Base-by-base conservation (phyloP, 2,888 invertebrate genomes). In the Perizoma affinitatum region DNA sequence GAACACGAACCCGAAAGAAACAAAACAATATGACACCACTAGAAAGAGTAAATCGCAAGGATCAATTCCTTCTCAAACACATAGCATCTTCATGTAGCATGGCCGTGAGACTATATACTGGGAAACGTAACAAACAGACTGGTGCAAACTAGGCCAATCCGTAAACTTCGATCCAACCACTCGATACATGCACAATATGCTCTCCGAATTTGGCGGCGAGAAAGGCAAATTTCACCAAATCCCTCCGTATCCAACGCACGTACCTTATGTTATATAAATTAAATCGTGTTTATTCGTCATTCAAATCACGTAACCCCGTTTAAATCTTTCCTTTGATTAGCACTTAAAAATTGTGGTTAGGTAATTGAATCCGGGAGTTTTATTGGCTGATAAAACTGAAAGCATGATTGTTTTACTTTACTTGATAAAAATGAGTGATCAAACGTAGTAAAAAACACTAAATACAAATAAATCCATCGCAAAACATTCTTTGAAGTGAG, bases 221-320 rank as follows among this genome's bases (percentile, higher is more conserved):
- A 53, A 53, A 45, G 46, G 38, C 45, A 45, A 46, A 61, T 66
- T 63, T 66, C 59, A 57, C 63, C 58, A 46, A 54, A 52, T 35
- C 51, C 40, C 42, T 36, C 22, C 45, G 11, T 48, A 36, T 36
- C 50, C 53, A 46, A 46, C 46, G 52, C 36, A 38, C 42, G 43
- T 58, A 52, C 7, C 41, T 63, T 61, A 43, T 63, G 63, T 51
- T 63, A 63, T 36, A 42, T 35, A 51, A 62, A 60, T 63, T 44
- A 61, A 61, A 54, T 59, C 54, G 55, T 61, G 52, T 42, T 51
- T 59, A 51, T 66, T 54, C 61, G 59, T 63, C 63, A 67, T 58
- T 60, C 53, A 10, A 42, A 42, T 56, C 65, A 61, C 67, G 62
- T 57, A 63, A 65, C 55, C 40, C 44, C 9, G 46, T 56, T 55